phyloP scores from a whole-genome alignment of 2,113 vertebrate species.

The Dermatemys mawii region DNA sequence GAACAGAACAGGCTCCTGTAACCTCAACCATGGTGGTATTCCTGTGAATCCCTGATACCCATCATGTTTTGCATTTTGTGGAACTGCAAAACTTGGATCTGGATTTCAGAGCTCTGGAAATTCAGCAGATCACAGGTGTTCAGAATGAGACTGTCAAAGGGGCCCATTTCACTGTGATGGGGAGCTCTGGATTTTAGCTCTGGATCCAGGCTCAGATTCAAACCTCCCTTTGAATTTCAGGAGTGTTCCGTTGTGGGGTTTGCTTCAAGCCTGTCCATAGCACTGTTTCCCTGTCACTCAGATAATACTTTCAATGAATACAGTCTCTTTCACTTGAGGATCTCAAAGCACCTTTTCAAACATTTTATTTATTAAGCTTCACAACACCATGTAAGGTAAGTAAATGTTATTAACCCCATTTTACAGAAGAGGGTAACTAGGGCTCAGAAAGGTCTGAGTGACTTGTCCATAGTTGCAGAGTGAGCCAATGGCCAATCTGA shows the following conservation, averaged over 20 bases:
- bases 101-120: neutral
- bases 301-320: neutral
- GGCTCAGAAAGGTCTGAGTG: neutral
- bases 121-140: neutral
- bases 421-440: neutral
- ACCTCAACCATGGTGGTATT: fast-evolving
- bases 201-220: fast-evolving
- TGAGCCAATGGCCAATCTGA: neutral
- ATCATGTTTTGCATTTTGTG: neutral
- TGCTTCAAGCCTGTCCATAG: neutral
- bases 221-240: neutral
- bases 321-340: fast-evolving
- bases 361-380: neutral
- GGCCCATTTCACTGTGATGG: neutral
- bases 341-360: neutral
- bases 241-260: fast-evolving
- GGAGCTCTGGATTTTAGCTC: neutral
- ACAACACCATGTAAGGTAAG: fast-evolving
- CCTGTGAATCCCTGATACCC: fast-evolving
- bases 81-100: neutral
- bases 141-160: fast-evolving
- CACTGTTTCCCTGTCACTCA: neutral
- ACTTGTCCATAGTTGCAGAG: neutral
- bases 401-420: neutral
- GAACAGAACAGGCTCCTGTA: neutral